Percentiles rank a stretch among this genome's conserved stretches.
Evolutionary conservation across 2,888 invertebrate species (phyloP).

Genomic region (Aphodius sticticus): DNA sequence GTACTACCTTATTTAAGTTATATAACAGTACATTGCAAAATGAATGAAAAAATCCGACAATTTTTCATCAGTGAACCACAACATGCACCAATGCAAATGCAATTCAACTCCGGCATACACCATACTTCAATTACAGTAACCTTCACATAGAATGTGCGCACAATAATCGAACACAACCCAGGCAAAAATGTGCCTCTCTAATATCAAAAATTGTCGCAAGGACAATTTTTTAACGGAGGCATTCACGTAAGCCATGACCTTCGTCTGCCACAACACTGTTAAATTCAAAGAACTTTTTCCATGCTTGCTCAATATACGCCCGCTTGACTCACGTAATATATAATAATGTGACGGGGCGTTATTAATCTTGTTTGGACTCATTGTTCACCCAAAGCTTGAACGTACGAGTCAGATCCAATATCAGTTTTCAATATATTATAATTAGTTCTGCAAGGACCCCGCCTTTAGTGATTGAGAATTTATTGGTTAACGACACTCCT

Average conservation of each 20-base stretch:
- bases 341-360: background rate
- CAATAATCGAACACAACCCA: background rate
- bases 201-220: background rate
- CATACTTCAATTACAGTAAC: background rate
- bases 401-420: too few relatives aligned
- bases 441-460: background rate
- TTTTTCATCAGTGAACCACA: background rate
- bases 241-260: background rate
- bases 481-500: background rate
- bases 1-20: too few relatives aligned
- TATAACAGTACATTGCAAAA: background rate
- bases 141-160: background rate
- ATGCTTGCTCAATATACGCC: background rate
- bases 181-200: background rate
- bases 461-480: background rate
- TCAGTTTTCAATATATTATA: too few relatives aligned
- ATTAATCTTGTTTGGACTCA: background rate
- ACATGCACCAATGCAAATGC: background rate
- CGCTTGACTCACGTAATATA: background rate
- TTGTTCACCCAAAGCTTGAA: background rate
- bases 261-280: background rate
- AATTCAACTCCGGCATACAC: background rate
- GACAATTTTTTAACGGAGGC: background rate
- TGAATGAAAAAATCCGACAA: background rate
- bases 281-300: background rate